A percentile compares a stretch with the other conserved stretches of the same genome.
Evolutionary conservation across 1,140 invertebrate genomes (phyloP).

Genomic region (Carposina sasakii): DNA sequence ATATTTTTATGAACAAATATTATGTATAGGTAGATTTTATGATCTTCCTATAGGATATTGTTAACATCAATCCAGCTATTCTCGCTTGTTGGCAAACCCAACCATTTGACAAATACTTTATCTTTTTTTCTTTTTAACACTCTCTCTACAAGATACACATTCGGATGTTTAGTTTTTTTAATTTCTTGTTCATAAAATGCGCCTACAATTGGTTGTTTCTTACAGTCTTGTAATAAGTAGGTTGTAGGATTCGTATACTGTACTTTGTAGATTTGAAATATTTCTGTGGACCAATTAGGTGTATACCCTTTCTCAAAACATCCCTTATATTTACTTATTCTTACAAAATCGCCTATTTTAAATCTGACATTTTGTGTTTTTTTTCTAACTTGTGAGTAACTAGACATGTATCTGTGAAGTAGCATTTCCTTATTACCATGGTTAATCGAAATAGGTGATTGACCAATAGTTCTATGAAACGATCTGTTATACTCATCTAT

Average conservation of each 20-base stretch:
- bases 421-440: slow-evolving; percentile 24
- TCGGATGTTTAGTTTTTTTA: slow-evolving; percentile 29
- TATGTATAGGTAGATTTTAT: too few relatives aligned
- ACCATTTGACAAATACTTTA: slow-evolving; percentile 47
- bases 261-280: slow-evolving; percentile 43
- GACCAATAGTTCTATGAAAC: slow-evolving; percentile 57
- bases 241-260: slow-evolving; percentile 40
- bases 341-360: slow-evolving; percentile 40
- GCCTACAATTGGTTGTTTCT: slow-evolving; percentile 35
- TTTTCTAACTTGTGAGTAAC: slow-evolving; percentile 11
- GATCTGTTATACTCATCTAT: slow-evolving; percentile 56
- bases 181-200: slow-evolving; percentile 48
- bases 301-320: slow-evolving; percentile 52
- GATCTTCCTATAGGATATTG: too few relatives aligned
- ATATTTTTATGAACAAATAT: too few relatives aligned
- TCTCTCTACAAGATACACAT: slow-evolving; percentile 48
- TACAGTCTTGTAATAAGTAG: slow-evolving; percentile 39
- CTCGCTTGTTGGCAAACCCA: slow-evolving; percentile 33
- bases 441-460: slow-evolving; percentile 46
- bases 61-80: slow-evolving; percentile 48
- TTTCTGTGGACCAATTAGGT: slow-evolving; percentile 52
- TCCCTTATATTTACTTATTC: slow-evolving; percentile 49
- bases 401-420: slow-evolving; percentile 3
- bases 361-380: slow-evolving; percentile 23
- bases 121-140: slow-evolving; percentile 29